These are phyloP conservation scores for Conops quadrifasciatus DNA, from an alignment of 2,888 invertebrate species.

Conservation along the genomic window DNA sequence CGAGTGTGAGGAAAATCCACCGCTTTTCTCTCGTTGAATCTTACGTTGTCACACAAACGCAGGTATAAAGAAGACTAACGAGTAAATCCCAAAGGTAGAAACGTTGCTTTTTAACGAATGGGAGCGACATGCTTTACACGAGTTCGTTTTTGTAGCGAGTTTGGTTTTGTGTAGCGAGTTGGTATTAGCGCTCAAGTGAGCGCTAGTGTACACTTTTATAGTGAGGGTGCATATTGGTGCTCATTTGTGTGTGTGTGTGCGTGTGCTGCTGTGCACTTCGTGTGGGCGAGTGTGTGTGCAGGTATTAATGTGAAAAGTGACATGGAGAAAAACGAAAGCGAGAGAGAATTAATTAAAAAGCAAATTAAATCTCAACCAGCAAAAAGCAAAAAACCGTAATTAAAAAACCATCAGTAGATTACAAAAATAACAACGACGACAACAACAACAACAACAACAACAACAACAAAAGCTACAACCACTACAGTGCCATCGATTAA, in stretches of 20 bases:
- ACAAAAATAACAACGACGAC: constrained; percentile 14
- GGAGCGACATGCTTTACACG: too few relatives aligned
- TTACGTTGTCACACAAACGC: too few relatives aligned
- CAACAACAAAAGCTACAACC: too few relatives aligned
- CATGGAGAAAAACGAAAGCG: constrained; percentile 1
- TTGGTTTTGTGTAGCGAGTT: too few relatives aligned
- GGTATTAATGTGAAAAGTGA: neutral
- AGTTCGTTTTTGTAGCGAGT: too few relatives aligned
- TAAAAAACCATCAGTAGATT: neutral
- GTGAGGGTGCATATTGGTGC: neutral
- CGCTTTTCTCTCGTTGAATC: too few relatives aligned
- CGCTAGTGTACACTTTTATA: too few relatives aligned
- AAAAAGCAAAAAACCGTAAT: constrained; percentile 11
- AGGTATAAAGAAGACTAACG: too few relatives aligned
- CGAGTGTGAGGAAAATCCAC: too few relatives aligned
- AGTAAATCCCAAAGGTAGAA: too few relatives aligned
- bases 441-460: constrained; percentile 15
- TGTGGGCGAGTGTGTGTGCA: neutral
- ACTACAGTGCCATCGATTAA: neutral
- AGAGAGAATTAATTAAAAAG: constrained; percentile 12
- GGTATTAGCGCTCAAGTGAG: too few relatives aligned
- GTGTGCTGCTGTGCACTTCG: neutral
- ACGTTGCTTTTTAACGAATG: too few relatives aligned
- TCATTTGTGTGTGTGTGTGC: constrained; percentile 13
- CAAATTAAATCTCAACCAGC: constrained; percentile 33